Conservation (phyloP, 2,888 invertebrate genomes). For the Epistrophe grossulariae region DNA sequence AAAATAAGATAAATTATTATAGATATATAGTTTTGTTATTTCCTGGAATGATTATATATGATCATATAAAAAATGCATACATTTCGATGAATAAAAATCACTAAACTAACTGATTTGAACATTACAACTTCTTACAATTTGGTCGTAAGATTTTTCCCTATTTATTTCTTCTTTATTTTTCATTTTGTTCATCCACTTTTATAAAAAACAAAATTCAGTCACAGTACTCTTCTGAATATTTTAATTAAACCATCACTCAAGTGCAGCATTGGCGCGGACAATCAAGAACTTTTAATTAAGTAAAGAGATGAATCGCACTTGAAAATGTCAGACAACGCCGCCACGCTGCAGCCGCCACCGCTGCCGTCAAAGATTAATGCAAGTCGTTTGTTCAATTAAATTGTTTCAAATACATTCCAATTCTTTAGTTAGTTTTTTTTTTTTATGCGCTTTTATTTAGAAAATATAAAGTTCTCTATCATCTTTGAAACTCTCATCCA, state of each 20-base stretch:
- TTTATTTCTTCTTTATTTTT: background rate
- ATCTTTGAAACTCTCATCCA: background rate
- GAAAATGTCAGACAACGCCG: constrained; percentile 50
- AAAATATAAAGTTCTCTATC: constrained; percentile 21
- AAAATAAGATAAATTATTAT: too few species aligned
- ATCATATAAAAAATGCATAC: too few species aligned
- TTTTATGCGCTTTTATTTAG: constrained; percentile 40
- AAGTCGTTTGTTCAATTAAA: constrained; percentile 69
- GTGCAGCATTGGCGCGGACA: constrained; percentile 48
- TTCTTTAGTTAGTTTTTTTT: constrained; percentile 49
- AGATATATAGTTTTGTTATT: too few species aligned
- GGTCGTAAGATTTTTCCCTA: background rate
- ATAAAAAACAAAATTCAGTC: constrained; percentile 6
- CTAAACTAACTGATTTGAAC: background rate
- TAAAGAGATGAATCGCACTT: constrained; percentile 70
- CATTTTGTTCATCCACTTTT: constrained; percentile 8
- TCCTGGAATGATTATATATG: too few species aligned
- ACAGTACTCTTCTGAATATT: constrained; percentile 40
- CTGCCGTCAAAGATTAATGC: constrained; percentile 56
- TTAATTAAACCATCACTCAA: constrained; percentile 62
- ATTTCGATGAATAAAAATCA: background rate
- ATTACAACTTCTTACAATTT: constrained; percentile 8
- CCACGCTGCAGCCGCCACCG: constrained; percentile 24
- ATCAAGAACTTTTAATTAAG: constrained; percentile 65
- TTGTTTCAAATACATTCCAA: constrained; percentile 69